Conservation (phyloP, 2,797 vertebrate species). For the Hippocampus kuda region DNA sequence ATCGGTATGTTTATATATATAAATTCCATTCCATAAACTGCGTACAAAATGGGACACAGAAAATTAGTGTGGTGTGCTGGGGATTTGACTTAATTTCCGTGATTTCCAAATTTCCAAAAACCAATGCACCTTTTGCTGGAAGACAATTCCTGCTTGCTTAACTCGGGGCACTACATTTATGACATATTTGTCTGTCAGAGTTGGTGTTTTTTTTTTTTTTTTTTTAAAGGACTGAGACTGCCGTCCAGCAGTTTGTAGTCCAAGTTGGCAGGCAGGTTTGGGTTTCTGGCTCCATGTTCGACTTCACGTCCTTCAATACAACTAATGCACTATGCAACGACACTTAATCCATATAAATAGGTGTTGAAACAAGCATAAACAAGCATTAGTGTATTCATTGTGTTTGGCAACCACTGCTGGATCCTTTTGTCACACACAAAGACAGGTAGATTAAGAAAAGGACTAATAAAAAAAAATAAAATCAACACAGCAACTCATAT, state of each 20-base stretch:
- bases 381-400: conserved; percentile 1
- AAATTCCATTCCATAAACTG: background rate
- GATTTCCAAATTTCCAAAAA: too few species aligned
- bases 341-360: conserved; percentile 36
- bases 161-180: background rate
- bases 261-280: conserved; percentile 30
- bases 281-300: conserved; percentile 16
- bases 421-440: background rate
- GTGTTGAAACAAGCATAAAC: conserved; percentile 4
- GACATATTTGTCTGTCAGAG: background rate
- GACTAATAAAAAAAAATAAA: background rate
- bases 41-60: background rate
- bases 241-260: conserved; percentile 14
- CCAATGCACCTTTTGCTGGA: background rate
- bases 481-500: conserved; percentile 10
- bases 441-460: conserved; percentile 1
- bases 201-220: background rate
- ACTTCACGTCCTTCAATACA: conserved; percentile 6
- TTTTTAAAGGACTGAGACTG: background rate
- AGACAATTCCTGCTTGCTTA: background rate
- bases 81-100: background rate
- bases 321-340: background rate
- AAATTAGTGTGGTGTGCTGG: background rate
- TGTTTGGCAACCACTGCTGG: background rate
- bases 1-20: too few species aligned